These are phyloP conservation scores for Epirrhoe tristata DNA, from an alignment of 2,888 invertebrate genomes.

Conservation along the genomic window DNA sequence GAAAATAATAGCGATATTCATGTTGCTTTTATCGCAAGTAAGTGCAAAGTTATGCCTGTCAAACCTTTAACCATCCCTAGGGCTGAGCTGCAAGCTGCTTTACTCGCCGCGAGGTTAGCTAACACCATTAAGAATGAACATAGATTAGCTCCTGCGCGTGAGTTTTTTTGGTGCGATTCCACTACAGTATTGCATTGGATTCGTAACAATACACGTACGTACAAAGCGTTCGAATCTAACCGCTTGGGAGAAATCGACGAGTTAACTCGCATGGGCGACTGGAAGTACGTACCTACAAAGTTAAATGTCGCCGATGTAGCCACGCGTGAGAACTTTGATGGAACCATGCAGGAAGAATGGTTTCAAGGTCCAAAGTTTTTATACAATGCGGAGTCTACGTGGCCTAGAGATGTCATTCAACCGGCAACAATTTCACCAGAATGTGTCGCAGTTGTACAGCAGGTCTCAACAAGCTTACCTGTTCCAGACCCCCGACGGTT, in stretches of 20 bases:
- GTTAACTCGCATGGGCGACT: neutral
- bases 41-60: neutral
- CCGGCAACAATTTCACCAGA: too few species aligned
- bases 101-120: neutral
- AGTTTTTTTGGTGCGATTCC: slow-evolving; percentile 3
- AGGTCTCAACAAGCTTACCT: too few species aligned
- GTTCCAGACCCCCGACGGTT: too few species aligned
- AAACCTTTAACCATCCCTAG: neutral
- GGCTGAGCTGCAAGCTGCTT: neutral
- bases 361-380: too few species aligned
- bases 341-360: too few species aligned
- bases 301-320: slow-evolving; percentile 5
- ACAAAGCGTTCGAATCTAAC: neutral
- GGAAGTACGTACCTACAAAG: slow-evolving; percentile 2
- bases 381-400: too few species aligned
- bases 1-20: neutral
- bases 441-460: too few species aligned
- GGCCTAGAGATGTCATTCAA: too few species aligned
- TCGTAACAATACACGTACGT: neutral
- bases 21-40: neutral
- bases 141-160: neutral
- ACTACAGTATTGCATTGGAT: slow-evolving; percentile 1
- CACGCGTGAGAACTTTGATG: neutral
- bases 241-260: slow-evolving; percentile 7
- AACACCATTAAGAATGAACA: neutral